These are phyloP conservation scores for Eumacrocentrus americanus DNA, from an alignment of 2,888 invertebrate species.

Conservation along the genomic window DNA sequence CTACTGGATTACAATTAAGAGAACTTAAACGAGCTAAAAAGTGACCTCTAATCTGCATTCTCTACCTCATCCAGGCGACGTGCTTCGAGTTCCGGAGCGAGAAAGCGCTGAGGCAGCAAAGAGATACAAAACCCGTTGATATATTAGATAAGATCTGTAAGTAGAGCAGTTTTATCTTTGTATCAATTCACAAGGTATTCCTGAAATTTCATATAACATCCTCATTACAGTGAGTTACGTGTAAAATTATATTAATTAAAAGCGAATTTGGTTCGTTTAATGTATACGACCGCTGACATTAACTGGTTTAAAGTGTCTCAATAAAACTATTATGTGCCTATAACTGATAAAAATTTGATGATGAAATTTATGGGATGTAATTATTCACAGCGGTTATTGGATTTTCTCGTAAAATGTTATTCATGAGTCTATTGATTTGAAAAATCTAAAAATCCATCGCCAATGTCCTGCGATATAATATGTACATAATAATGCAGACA, in stretches of 20 bases:
- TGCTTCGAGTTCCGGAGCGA: background rate
- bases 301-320: background rate
- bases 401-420: too few relatives aligned
- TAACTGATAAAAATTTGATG: too few relatives aligned
- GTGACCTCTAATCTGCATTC: background rate
- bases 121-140: too few relatives aligned
- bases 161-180: too few relatives aligned
- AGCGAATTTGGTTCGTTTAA: background rate
- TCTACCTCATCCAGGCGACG: slow-evolving; percentile 10
- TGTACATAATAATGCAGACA: too few relatives aligned
- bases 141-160: too few relatives aligned
- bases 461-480: too few relatives aligned
- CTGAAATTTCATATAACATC: background rate
- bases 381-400: too few relatives aligned
- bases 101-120: background rate
- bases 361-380: too few relatives aligned
- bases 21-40: background rate
- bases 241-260: background rate
- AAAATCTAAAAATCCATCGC: too few relatives aligned
- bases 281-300: background rate
- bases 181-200: background rate
- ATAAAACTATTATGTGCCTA: background rate
- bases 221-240: background rate
- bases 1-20: background rate
- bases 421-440: too few relatives aligned